These are phyloP conservation scores for Furcula furcula DNA, from an alignment of 2,888 invertebrate genomes.

Conservation along the genomic window DNA sequence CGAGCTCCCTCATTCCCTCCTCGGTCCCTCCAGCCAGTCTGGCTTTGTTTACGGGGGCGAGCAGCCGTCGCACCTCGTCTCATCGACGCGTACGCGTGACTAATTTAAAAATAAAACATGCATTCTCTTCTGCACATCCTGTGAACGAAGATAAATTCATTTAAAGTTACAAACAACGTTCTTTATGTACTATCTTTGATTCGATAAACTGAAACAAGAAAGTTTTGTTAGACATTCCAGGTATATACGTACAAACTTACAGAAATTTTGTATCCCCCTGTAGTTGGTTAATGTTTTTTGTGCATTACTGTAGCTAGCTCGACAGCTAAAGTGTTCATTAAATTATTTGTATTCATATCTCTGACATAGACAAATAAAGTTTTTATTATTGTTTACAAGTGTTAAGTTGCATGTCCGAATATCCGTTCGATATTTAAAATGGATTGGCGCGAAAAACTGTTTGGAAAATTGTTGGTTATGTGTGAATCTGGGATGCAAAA, in stretches of 20 bases:
- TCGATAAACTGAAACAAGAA: too few species aligned
- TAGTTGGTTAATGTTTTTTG: too few species aligned
- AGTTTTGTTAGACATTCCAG: constrained; percentile 20
- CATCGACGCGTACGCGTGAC: constrained; percentile 38
- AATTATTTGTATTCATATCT: too few species aligned
- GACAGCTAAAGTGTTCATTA: too few species aligned
- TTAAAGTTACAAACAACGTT: constrained; percentile 8
- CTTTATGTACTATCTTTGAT: too few species aligned
- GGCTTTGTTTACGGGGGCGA: constrained; percentile 61
- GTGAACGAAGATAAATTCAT: constrained; percentile 18
- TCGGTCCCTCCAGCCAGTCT: constrained; percentile 57
- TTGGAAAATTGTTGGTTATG: constrained; percentile 79
- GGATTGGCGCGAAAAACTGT: constrained; percentile 84
- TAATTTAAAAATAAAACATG: constrained; percentile 60
- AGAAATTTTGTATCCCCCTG: too few species aligned
- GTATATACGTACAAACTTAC: too few species aligned
- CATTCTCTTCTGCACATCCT: constrained; percentile 33
- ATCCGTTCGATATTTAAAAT: constrained; percentile 29
- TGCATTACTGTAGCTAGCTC: too few species aligned
- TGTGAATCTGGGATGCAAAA: constrained; percentile 69
- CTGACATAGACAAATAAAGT: too few species aligned
- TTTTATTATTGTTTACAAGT: too few species aligned
- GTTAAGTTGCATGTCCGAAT: constrained; percentile 8
- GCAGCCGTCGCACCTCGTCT: constrained; percentile 55
- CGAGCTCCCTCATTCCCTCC: constrained; percentile 45